Conservation (phyloP, 2,113 vertebrate species). For the Osmerus eperlanus region DNA sequence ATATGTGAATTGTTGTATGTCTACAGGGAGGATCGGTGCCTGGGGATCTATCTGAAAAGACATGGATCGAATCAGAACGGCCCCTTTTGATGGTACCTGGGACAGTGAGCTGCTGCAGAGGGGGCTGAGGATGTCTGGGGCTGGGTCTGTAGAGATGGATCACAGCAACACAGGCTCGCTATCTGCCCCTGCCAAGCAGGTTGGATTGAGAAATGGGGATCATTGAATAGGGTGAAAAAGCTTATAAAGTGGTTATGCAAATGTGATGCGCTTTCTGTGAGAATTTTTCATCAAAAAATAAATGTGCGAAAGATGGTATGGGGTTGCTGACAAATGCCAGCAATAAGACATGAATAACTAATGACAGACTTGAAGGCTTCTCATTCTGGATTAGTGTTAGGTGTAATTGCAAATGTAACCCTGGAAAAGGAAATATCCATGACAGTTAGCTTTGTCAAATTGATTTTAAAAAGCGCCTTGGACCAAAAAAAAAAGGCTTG, state of each 20-base stretch:
- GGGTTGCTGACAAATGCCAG: neutral
- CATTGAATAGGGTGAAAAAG: slow-evolving; percentile 43
- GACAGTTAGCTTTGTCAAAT: slow-evolving; percentile 2
- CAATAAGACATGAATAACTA: neutral
- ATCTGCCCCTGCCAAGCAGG: slow-evolving; percentile 35
- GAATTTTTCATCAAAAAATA: slow-evolving; percentile 8
- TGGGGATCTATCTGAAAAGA: too few species aligned
- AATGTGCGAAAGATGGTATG: neutral
- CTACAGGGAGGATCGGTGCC: too few species aligned
- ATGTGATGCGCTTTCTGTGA: neutral
- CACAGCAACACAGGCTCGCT: slow-evolving; percentile 46
- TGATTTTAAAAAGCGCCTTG: neutral
- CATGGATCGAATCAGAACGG: slow-evolving; percentile 39
- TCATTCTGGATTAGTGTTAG: neutral
- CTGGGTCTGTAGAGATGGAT: slow-evolving; percentile 43
- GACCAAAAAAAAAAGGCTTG: too few species aligned
- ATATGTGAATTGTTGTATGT: too few species aligned
- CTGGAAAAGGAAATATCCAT: neutral
- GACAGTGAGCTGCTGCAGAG: neutral
- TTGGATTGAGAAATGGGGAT: slow-evolving; percentile 51
- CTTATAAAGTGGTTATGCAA: slow-evolving; percentile 19
- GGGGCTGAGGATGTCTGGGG: neutral
- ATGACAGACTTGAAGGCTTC: neutral
- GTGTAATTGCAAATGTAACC: neutral
- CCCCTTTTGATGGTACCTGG: slow-evolving; percentile 25